Base-by-base conservation (phyloP, 2,113 vertebrate species). In the Oryzias celebensis region DNA sequence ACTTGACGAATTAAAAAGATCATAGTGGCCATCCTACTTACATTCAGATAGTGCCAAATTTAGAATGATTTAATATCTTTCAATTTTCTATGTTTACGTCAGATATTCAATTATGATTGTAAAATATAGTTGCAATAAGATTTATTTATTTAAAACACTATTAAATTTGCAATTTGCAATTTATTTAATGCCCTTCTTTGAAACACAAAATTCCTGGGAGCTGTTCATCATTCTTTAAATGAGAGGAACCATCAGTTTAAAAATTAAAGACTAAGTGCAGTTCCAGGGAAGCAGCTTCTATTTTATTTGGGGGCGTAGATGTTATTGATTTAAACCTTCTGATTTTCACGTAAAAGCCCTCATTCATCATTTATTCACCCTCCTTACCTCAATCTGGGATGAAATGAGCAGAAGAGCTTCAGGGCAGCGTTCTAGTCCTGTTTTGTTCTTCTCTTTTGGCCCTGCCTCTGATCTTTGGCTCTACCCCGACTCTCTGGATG, bases 241-340 rank as follows among this genome's bases (percentile, higher is more conserved):
- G 44, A 70, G 22, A 16, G 36, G 28, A 20, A 43, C 58, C 67
- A 80, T 81, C 57, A 60, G 52, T 62, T 75, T 46, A 23, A 14
- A 28, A 48, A 62, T 52, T 47, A 55, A 31, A 67, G 49, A 57
- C 26, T 17, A 44, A 58, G 47, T 43, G 20, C 23, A 60, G 49
- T 42, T 7, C 58, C 57, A 55, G 3, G 47, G 51, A 54, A 73
- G 51, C 24, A 15, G 44, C 23, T 56, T 55, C 65, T 0, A 22
- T 41, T 77, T 63, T 48, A 20, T 48, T 18, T 7, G 18, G 36
- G n/a, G 47, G 47, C 7, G n/a, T 18, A 48, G 18, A 48, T 48
- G 6, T 18, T 18, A 48, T 48, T 20, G 45, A 16, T 47, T 47
- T 17, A 3, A n/a, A n/a, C 17, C 45, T n/a, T n/a, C 16, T 7